phyloP scores from a whole-genome alignment of 1,140 invertebrate genomes.

The Heliconius eleuchia region DNA sequence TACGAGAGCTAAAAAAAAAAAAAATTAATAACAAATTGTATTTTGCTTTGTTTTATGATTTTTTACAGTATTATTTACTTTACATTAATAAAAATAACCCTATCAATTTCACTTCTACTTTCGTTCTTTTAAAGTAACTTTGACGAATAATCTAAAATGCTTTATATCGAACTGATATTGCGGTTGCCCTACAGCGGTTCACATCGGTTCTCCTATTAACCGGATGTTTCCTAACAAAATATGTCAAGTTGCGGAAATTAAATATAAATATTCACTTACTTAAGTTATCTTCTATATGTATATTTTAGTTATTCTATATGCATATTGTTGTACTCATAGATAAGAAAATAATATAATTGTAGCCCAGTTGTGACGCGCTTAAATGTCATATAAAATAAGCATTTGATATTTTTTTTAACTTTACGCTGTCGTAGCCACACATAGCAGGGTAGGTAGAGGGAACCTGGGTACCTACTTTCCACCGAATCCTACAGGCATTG shows the following conservation, averaged over 20 bases:
- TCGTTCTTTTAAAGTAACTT: background rate
- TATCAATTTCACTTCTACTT: background rate
- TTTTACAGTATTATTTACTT: no score
- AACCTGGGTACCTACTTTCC: no score
- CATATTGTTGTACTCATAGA: background rate
- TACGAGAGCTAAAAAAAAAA: no score
- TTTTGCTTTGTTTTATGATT: no score
- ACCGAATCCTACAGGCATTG: no score
- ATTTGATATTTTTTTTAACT: no score
- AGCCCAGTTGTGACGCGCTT: background rate
- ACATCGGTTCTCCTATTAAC: background rate
- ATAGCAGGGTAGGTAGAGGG: no score
- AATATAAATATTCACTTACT: background rate
- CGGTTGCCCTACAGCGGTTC: background rate
- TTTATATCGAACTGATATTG: background rate
- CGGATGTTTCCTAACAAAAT: constrained; percentile 2
- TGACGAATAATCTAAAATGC: background rate
- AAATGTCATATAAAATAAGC: background rate
- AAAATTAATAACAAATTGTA: no score
- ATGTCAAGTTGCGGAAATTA: constrained; percentile 1
- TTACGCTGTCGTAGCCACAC: no score
- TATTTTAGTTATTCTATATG: background rate
- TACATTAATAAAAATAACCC: no score
- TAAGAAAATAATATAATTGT: background rate
- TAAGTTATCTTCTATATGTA: background rate